These are phyloP conservation scores for Bucco capensis DNA, from an alignment of 2,113 vertebrate species.

Conservation along the genomic window DNA sequence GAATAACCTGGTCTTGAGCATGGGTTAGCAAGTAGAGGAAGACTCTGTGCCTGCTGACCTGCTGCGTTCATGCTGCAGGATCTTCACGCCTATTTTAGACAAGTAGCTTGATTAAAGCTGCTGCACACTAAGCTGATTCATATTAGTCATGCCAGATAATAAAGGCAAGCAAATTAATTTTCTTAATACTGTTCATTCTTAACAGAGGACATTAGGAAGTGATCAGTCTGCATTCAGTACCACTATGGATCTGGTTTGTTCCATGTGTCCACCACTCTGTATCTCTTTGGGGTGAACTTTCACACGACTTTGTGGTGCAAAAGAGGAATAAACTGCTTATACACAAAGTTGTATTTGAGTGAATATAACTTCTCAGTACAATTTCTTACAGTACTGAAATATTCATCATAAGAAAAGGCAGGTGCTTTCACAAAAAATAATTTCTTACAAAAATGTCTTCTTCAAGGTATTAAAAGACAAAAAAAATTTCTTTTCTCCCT, in stretches of 20 bases:
- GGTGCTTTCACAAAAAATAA: not conserved
- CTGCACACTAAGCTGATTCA: not conserved
- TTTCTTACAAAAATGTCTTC: not conserved
- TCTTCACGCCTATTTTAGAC: not conserved
- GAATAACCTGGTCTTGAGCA: not conserved
- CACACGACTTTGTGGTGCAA: not conserved
- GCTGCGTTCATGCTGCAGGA: not conserved
- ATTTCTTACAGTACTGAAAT: not conserved
- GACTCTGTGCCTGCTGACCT: not conserved
- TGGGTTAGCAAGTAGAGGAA: not conserved
- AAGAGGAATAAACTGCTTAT: not conserved
- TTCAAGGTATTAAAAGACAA: not conserved
- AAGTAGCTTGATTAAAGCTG: not conserved
- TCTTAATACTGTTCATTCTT: not conserved
- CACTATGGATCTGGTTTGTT: not conserved
- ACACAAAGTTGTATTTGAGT: not conserved
- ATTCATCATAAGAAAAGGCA: not conserved
- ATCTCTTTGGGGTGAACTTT: not conserved
- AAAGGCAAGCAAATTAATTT: not conserved
- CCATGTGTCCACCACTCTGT: not conserved
- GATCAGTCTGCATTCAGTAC: not conserved
- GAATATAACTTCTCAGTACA: not conserved
- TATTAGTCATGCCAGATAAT: not conserved
- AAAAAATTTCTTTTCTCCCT: not conserved
- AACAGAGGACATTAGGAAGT: not conserved